Evolutionary conservation across 2,888 invertebrate genomes (phyloP).

Genomic region (Anorthoa munda): DNA sequence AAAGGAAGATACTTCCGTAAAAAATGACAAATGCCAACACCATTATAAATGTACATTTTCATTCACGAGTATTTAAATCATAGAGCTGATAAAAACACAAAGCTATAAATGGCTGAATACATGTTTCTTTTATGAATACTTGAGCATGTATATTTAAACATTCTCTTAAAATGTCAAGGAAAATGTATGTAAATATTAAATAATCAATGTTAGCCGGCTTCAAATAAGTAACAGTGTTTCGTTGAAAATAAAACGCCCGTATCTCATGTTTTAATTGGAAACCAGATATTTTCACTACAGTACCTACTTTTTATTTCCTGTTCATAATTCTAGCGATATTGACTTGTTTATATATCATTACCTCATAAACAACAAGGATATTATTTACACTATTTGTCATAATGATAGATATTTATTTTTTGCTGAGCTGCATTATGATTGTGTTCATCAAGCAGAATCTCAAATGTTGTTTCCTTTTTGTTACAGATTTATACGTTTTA

Average conservation of each 20-base stretch:
- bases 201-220: neutral
- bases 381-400: constrained; percentile 3
- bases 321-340: neutral
- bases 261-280: constrained; percentile 4
- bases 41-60: neutral
- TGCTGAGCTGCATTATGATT: neutral
- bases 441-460: neutral
- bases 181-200: constrained; percentile 45
- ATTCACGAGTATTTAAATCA: constrained; percentile 21
- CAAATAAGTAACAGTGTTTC: neutral
- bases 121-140: constrained; percentile 13
- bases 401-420: neutral
- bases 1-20: constrained; percentile 21
- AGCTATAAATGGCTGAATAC: neutral
- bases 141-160: constrained; percentile 29
- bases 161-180: constrained; percentile 63
- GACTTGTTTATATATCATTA: constrained; percentile 1
- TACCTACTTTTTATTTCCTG: neutral
- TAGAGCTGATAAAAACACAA: no score
- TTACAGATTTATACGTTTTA: constrained; percentile 68
- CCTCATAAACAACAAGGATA: constrained; percentile 8
- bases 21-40: neutral
- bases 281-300: constrained; percentile 23
- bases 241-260: neutral
- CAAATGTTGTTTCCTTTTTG: constrained; percentile 60